phyloP scores from a whole-genome alignment of 2,888 invertebrate genomes.

The Aleiodes alternator region DNA sequence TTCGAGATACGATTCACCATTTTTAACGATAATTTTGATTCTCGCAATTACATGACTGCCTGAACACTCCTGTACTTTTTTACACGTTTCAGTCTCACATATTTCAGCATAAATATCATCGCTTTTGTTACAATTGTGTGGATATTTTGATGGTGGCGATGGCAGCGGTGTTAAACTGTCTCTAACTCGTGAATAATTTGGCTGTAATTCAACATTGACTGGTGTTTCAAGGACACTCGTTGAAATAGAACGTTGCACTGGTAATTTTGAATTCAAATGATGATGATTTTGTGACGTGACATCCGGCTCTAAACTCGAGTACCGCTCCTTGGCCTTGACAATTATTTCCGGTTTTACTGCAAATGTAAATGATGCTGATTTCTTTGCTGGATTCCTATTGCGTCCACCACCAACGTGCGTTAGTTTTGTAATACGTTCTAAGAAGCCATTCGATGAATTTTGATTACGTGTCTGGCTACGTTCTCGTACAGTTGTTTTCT shows the following conservation, averaged over 20 bases:
- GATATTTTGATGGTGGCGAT: conserved; percentile 59
- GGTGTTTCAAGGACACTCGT: conserved; percentile 71
- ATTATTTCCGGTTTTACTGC: conserved; percentile 71
- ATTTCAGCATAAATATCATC: conserved; percentile 73
- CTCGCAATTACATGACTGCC: conserved; percentile 72
- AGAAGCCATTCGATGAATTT: conserved; percentile 65
- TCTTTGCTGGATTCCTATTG: conserved; percentile 71
- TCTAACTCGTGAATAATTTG: conserved; percentile 70
- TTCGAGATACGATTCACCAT: conserved; percentile 57
- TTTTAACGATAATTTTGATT: conserved; percentile 71
- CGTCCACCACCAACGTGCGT: conserved; percentile 64
- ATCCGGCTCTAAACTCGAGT: conserved; percentile 72
- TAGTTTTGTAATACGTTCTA: conserved; percentile 70
- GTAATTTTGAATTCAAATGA: conserved; percentile 61
- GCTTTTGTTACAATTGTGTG: conserved; percentile 56
- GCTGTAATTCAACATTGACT: conserved; percentile 67
- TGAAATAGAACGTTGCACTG: conserved; percentile 71
- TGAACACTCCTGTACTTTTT: conserved; percentile 62
- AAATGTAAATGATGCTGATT: conserved; percentile 75
- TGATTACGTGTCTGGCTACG: conserved; percentile 60
- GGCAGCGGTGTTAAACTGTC: conserved; percentile 70
- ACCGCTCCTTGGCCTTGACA: conserved; percentile 70
- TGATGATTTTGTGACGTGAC: conserved; percentile 62
- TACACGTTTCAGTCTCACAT: conserved; percentile 64
- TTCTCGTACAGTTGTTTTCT: conserved; percentile 66